phyloP scores from a whole-genome alignment of 2,113 vertebrate species.

The Lophius piscatorius region DNA sequence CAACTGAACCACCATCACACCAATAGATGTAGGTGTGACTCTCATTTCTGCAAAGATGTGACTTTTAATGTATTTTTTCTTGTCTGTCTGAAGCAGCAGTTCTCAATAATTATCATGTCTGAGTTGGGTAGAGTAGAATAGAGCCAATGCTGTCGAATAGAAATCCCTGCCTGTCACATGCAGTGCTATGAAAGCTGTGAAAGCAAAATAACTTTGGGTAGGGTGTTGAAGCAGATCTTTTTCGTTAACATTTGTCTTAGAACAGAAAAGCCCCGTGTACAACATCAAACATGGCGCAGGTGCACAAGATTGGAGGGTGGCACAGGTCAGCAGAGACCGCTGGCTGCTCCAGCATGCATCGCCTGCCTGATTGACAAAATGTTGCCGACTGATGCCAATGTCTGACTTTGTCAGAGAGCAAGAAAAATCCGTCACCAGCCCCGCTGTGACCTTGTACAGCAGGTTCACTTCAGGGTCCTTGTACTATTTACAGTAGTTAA shows the following conservation, averaged over 20 bases:
- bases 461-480: background rate
- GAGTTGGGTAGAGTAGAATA: too few relatives aligned
- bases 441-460: slow-evolving; percentile 6
- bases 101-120: too few relatives aligned
- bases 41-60: too few relatives aligned
- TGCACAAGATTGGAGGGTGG: slow-evolving; percentile 22
- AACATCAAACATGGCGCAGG: slow-evolving; percentile 19
- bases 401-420: slow-evolving; percentile 12
- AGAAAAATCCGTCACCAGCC: background rate
- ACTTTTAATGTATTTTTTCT: too few relatives aligned
- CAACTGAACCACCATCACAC: too few relatives aligned
- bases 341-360: slow-evolving; percentile 23
- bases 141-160: too few relatives aligned
- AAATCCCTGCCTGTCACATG: background rate
- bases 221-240: slow-evolving; percentile 2
- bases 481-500: background rate
- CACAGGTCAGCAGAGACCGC: slow-evolving; percentile 19
- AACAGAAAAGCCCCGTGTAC: slow-evolving; percentile 1
- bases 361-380: slow-evolving; percentile 36
- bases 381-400: slow-evolving; percentile 11
- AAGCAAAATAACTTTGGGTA: background rate
- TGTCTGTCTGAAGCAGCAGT: too few relatives aligned
- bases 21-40: too few relatives aligned
- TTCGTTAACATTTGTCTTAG: background rate
- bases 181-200: background rate